These are phyloP conservation scores for Aegotheles bennettii DNA, from an alignment of 2,113 vertebrate species.

Conservation along the genomic window DNA sequence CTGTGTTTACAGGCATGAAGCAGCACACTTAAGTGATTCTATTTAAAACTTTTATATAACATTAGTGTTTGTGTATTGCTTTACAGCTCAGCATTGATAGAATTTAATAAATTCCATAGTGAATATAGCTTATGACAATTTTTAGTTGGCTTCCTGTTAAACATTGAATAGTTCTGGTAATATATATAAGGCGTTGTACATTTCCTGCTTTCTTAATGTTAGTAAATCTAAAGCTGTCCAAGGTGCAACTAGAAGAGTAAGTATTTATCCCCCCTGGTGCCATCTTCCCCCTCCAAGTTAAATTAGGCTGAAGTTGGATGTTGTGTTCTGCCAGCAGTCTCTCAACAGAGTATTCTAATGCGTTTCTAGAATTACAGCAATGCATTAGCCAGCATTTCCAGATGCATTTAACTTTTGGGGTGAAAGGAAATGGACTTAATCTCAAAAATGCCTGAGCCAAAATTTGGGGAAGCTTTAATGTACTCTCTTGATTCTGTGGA, in stretches of 20 bases:
- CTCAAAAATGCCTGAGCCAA: not conserved
- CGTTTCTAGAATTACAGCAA: not conserved
- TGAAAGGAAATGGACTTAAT: not conserved
- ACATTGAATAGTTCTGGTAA: not conserved
- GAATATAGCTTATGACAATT: not conserved
- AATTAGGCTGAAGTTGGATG: not conserved
- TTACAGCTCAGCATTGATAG: not conserved
- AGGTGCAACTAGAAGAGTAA: not conserved
- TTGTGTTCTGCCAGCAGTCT: not conserved
- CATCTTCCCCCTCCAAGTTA: not conserved
- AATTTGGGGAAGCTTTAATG: not conserved
- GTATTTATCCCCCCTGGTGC: not conserved
- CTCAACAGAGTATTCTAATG: not conserved
- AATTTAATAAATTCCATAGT: not conserved
- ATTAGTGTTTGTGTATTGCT: not conserved
- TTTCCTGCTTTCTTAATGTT: not conserved
- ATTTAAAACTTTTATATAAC: not conserved
- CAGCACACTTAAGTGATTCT: not conserved
- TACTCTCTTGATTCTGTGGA: not conserved
- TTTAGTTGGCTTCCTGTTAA: not conserved
- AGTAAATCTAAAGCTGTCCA: not conserved
- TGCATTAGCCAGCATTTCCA: not conserved
- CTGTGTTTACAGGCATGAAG: not conserved
- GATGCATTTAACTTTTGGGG: not conserved
- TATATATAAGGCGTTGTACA: not conserved